A percentile compares a stretch with the other conserved stretches of the same genome.
Conservation (phyloP, 1,140 invertebrate genomes). For the Lysiphlebus fabarum region DNA sequence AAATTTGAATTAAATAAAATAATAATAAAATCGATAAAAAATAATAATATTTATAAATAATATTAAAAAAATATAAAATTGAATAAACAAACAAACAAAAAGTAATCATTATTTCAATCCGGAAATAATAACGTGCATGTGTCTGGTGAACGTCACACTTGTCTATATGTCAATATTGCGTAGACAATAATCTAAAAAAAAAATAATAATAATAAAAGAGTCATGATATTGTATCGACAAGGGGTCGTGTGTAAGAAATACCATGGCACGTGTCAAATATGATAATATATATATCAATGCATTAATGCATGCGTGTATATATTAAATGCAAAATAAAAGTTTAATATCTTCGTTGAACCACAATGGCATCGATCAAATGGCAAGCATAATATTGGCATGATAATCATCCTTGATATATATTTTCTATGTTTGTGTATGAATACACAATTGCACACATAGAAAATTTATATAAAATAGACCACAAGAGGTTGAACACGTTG, state of each 20-base stretch:
- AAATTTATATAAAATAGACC: too few species aligned
- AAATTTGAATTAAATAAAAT: too few species aligned
- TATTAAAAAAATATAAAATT: neutral
- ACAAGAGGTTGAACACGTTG: too few species aligned
- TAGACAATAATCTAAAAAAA: neutral
- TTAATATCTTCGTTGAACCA: conserved; percentile 9
- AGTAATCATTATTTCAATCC: conserved; percentile 11
- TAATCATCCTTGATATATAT: conserved; percentile 21
- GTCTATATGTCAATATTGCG: conserved; percentile 12
- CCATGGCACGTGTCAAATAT: conserved; percentile 3
- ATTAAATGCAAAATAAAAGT: too few species aligned
- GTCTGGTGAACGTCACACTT: neutral
- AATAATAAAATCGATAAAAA: too few species aligned
- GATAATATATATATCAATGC: too few species aligned
- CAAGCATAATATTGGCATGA: conserved; percentile 29
- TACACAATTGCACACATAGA: too few species aligned
- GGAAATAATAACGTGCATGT: conserved; percentile 22
- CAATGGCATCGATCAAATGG: conserved; percentile 20
- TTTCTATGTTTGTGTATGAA: too few species aligned
- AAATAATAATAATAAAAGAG: too few species aligned
- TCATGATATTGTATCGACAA: too few species aligned
- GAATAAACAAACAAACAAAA: neutral
- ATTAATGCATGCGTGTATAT: too few species aligned
- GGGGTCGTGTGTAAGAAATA: neutral
- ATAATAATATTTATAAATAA: too few species aligned